These are phyloP conservation scores for Ariolimax columbianus DNA, from an alignment of 2,888 invertebrate genomes.

Conservation along the genomic window DNA sequence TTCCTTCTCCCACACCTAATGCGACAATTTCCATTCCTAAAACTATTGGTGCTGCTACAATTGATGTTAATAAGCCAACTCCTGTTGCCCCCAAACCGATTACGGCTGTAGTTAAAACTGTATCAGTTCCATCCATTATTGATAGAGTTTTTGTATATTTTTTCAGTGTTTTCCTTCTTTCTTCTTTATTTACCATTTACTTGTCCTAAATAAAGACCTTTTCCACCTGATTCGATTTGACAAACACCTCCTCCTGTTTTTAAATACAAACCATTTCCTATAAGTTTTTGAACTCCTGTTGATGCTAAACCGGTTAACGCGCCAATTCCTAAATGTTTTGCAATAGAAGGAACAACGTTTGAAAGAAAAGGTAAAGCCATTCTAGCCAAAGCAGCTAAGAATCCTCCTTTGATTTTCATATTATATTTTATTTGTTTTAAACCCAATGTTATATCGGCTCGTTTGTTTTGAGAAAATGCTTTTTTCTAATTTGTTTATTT, in stretches of 20 bases:
- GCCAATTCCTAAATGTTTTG: slow-evolving; percentile 45
- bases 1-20: background rate
- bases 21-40: no score
- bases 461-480: slow-evolving; percentile 47
- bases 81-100: background rate
- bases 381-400: slow-evolving; percentile 47
- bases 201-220: slow-evolving; percentile 51
- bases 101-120: no score
- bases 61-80: background rate
- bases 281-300: slow-evolving; percentile 43
- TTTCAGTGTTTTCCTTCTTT: background rate
- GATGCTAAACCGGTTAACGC: slow-evolving; percentile 52
- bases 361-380: slow-evolving; percentile 45
- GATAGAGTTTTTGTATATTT: slow-evolving; percentile 5
- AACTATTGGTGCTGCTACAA: no score
- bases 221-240: slow-evolving; percentile 54
- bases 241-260: slow-evolving; percentile 53
- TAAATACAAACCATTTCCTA: slow-evolving; percentile 44
- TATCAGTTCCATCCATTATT: background rate
- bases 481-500: slow-evolving; percentile 50
- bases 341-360: slow-evolving; percentile 46
- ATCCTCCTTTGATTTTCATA: slow-evolving; percentile 51
- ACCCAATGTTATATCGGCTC: slow-evolving; percentile 49
- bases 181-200: slow-evolving; percentile 26
- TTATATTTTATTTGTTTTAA: slow-evolving; percentile 47